phyloP scores from a whole-genome alignment of 2,888 invertebrate genomes.

The Nymphalis urticae region DNA sequence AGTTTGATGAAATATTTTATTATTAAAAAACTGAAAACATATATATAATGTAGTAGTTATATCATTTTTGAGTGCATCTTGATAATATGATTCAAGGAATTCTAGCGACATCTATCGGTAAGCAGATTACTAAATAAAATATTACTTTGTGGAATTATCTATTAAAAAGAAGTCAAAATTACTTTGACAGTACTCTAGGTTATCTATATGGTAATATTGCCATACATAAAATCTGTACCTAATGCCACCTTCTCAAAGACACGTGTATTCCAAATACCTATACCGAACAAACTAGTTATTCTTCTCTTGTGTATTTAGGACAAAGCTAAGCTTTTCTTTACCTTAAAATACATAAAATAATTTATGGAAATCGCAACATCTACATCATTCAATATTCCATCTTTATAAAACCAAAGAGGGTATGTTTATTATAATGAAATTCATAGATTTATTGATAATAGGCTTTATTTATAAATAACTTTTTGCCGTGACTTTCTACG shows the following conservation, averaged over 20 bases:
- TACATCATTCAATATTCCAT: constrained; percentile 5
- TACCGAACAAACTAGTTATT: constrained; percentile 2
- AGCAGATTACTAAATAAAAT: too few relatives aligned
- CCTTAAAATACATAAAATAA: constrained; percentile 15
- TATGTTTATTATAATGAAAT: not conserved
- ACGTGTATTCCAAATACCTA: not conserved
- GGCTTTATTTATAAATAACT: too few relatives aligned
- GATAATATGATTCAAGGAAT: too few relatives aligned
- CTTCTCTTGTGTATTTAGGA: not conserved
- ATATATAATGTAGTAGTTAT: too few relatives aligned
- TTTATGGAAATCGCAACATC: constrained; percentile 15
- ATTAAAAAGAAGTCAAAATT: not conserved
- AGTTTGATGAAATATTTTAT: too few relatives aligned
- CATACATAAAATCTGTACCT: not conserved
- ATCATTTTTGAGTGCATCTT: too few relatives aligned
- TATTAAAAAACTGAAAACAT: too few relatives aligned
- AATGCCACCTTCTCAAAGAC: not conserved
- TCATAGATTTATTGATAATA: too few relatives aligned
- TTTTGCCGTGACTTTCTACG: too few relatives aligned
- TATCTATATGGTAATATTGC: not conserved
- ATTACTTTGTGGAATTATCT: too few relatives aligned
- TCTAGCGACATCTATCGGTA: too few relatives aligned
- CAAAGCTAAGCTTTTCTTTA: not conserved
- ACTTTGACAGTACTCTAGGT: not conserved
- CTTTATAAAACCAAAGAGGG: not conserved